Conservation (phyloP, 2,888 invertebrate species). For the Charanyca ferruginea region DNA sequence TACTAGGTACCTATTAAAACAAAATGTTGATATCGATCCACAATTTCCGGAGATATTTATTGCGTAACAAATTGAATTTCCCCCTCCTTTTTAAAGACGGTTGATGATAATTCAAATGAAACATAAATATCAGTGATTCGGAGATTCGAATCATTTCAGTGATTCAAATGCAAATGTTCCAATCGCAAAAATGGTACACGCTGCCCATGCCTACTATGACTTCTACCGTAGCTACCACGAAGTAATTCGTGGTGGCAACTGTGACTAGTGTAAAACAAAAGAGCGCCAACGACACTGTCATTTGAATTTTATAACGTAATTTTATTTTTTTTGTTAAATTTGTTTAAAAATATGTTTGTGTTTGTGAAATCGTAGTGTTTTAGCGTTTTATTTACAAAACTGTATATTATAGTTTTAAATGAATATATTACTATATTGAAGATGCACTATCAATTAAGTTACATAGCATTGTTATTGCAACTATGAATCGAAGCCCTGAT, state of each 20-base stretch:
- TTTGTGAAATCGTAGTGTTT: constrained; percentile 76
- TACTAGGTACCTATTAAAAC: too few relatives aligned
- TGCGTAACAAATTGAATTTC: too few relatives aligned
- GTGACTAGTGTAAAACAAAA: constrained; percentile 75
- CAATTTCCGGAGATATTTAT: too few relatives aligned
- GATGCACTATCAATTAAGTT: constrained; percentile 74
- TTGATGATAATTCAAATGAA: too few relatives aligned
- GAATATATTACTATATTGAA: constrained; percentile 61
- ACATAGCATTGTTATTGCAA: constrained; percentile 65
- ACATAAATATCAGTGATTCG: too few relatives aligned
- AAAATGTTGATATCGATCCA: too few relatives aligned
- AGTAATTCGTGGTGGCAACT: not conserved
- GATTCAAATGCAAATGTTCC: too few relatives aligned
- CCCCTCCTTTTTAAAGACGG: too few relatives aligned
- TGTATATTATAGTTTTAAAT: constrained; percentile 63
- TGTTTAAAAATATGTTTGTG: constrained; percentile 70
- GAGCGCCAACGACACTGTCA: constrained; percentile 71
- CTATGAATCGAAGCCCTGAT: constrained; percentile 82
- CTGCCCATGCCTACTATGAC: too few relatives aligned
- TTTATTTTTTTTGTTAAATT: constrained; percentile 63
- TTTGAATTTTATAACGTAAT: constrained; percentile 57
- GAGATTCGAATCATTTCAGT: too few relatives aligned
- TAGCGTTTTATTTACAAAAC: constrained; percentile 63
- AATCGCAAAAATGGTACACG: too few relatives aligned
- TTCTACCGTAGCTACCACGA: too few relatives aligned